Evolutionary conservation across 2,888 invertebrate species (phyloP).

Genomic region (Cheilosia grossa): DNA sequence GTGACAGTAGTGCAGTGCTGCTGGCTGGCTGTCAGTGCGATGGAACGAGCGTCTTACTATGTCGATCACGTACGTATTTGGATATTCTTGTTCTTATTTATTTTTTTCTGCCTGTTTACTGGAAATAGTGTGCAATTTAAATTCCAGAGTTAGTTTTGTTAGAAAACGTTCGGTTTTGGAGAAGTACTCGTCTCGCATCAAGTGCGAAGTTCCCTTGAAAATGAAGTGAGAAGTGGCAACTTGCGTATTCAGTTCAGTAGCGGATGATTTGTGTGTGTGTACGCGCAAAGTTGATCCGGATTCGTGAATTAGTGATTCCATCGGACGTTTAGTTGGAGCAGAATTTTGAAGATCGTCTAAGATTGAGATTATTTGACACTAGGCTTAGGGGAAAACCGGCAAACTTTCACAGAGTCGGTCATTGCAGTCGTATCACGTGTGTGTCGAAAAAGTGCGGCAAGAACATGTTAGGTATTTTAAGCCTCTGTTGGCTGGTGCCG

Average conservation of each 20-base stretch:
- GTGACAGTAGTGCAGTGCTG: constrained; percentile 63
- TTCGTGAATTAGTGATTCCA: constrained; percentile 29
- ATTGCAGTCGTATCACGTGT: too few relatives aligned
- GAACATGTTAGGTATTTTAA: too few relatives aligned
- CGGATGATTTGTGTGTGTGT: constrained; percentile 1
- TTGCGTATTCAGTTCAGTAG: constrained; percentile 45
- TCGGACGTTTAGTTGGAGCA: too few relatives aligned
- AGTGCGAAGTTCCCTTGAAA: constrained; percentile 51
- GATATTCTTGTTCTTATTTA: constrained; percentile 21
- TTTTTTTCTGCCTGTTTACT: constrained; percentile 40
- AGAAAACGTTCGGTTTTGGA: constrained; percentile 32
- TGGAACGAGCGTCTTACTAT: constrained; percentile 45
- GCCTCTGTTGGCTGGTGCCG: too few relatives aligned
- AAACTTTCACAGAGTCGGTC: neutral
- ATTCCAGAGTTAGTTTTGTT: constrained; percentile 23
- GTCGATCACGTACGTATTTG: constrained; percentile 69
- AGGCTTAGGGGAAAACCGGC: neutral
- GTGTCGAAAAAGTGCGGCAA: too few relatives aligned
- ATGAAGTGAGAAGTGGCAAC: constrained; percentile 14
- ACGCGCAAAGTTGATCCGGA: constrained; percentile 16
- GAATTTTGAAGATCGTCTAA: neutral
- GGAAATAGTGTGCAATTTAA: constrained; percentile 65
- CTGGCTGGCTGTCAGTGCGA: constrained; percentile 21
- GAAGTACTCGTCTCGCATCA: constrained; percentile 14
- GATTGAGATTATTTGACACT: neutral